These are phyloP conservation scores for Drosophila pallidifrons DNA, from an alignment of 1,140 invertebrate genomes.

Conservation along the genomic window DNA sequence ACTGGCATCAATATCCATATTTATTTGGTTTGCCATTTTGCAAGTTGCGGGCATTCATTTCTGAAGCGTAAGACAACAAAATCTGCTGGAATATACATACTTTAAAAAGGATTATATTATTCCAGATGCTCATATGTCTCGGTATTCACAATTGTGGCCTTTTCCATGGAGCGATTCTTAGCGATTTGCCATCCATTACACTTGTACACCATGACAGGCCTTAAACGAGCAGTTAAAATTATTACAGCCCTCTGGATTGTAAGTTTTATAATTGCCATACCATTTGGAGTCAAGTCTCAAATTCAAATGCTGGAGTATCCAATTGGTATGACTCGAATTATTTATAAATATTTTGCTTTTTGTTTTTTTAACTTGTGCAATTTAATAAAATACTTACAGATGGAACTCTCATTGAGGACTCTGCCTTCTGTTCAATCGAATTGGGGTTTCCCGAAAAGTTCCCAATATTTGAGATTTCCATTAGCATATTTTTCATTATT, in stretches of 20 bases:
- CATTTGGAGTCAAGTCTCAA: conserved; percentile 90
- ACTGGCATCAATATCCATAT: conserved; percentile 98
- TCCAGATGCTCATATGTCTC: conserved; percentile 94
- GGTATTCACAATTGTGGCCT: conserved; percentile 95
- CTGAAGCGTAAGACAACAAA: conserved; percentile 90
- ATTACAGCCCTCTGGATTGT: conserved; percentile 92
- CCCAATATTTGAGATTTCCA: conserved; percentile 92
- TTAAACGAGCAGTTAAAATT: conserved; percentile 92
- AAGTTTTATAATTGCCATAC: conserved; percentile 91
- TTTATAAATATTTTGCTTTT: neutral
- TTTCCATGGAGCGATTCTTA: conserved; percentile 94
- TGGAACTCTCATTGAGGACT: conserved; percentile 87
- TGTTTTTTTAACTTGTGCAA: neutral
- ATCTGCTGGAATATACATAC: neutral
- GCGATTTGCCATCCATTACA: conserved; percentile 96
- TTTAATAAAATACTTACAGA: conserved; percentile 47
- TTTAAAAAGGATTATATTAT: neutral
- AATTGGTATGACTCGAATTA: conserved; percentile 85
- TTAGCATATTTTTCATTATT: conserved; percentile 92
- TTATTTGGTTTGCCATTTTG: conserved; percentile 92
- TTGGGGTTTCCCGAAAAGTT: conserved; percentile 86
- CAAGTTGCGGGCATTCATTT: conserved; percentile 93
- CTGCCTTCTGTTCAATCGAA: conserved; percentile 92
- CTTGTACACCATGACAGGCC: conserved; percentile 91
- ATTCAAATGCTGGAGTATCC: conserved; percentile 91